A percentile compares a stretch with the other conserved stretches of the same genome.
These are phyloP conservation scores for Anoplopoma fimbria DNA, from an alignment of 2,113 vertebrate species.

Conservation along the genomic window DNA sequence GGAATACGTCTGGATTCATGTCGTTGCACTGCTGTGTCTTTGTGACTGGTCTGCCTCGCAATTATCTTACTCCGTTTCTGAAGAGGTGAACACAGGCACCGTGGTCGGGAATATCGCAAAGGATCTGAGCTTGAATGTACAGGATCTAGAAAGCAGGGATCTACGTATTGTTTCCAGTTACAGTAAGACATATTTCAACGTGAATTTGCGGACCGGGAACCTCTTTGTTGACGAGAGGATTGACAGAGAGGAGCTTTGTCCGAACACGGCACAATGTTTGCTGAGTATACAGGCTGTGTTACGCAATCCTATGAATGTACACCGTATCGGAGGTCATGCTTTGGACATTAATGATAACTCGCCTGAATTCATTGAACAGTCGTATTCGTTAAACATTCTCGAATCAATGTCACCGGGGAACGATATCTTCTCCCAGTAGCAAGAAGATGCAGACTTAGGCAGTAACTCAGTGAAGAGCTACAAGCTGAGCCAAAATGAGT, in stretches of 20 bases:
- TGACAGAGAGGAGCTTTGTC: no score
- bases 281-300: slow-evolving; percentile 81
- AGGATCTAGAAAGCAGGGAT: slow-evolving; percentile 71
- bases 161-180: no score
- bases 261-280: no score
- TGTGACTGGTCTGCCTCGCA: slow-evolving; percentile 58
- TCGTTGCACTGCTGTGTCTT: slow-evolving; percentile 48
- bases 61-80: slow-evolving; percentile 69
- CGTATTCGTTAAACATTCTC: slow-evolving; percentile 67
- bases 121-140: slow-evolving; percentile 73
- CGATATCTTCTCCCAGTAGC: slow-evolving; percentile 65
- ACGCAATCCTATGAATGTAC: slow-evolving; percentile 77
- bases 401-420: slow-evolving; percentile 68
- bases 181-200: no score
- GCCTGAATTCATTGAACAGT: slow-evolving; percentile 76
- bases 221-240: no score
- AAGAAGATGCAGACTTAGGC: slow-evolving; percentile 71
- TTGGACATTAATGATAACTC: slow-evolving; percentile 85
- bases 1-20: slow-evolving; percentile 41
- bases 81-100: slow-evolving; percentile 77
- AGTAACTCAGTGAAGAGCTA: slow-evolving; percentile 70
- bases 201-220: no score
- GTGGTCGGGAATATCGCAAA: slow-evolving; percentile 79
- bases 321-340: slow-evolving; percentile 80
- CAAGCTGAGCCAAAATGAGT: no score